Evolutionary conservation across 2,113 vertebrate species (phyloP).

Genomic region (Marcusenius ussheri): DNA sequence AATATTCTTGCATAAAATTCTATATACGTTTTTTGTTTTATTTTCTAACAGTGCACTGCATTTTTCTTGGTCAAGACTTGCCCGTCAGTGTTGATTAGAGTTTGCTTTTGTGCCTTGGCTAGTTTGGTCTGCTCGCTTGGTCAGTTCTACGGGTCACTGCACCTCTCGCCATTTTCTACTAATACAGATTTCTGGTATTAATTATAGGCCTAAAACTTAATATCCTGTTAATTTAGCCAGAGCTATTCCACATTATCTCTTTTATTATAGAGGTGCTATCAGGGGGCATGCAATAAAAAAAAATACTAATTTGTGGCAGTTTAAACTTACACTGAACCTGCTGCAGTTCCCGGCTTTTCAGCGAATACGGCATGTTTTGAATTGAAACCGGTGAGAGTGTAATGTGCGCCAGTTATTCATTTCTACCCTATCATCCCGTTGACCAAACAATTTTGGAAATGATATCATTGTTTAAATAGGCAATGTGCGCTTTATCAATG

Average conservation of each 20-base stretch:
- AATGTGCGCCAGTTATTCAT: background rate
- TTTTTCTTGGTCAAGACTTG: background rate
- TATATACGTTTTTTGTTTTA: background rate
- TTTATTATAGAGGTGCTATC: background rate
- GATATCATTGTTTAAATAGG: slow-evolving; percentile 19
- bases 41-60: background rate
- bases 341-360: background rate
- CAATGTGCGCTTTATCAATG: background rate
- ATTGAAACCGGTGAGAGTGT: background rate
- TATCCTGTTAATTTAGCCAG: background rate
- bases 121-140: background rate
- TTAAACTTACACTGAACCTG: background rate
- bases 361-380: background rate
- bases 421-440: background rate
- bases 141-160: background rate
- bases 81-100: background rate
- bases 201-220: background rate
- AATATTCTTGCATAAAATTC: background rate
- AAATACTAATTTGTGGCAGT: background rate
- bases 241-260: background rate
- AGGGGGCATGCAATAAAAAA: background rate
- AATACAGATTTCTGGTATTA: background rate
- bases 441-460: slow-evolving; percentile 14
- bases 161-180: background rate
- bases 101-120: background rate